Conservation (phyloP, 1,140 invertebrate genomes). For the Ips nitidus region DNA sequence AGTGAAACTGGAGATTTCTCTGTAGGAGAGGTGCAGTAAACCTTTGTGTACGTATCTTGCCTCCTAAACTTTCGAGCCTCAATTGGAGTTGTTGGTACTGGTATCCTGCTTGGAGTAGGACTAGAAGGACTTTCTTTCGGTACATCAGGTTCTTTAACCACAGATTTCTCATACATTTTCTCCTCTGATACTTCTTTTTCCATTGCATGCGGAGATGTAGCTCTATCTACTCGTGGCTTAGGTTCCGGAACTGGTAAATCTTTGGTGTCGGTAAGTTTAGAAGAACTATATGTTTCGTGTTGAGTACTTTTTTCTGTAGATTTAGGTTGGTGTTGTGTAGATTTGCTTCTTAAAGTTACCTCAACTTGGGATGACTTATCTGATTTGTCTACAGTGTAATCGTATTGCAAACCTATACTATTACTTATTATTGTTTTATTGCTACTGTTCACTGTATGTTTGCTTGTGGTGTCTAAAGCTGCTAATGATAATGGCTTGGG, state of each 20-base stretch:
- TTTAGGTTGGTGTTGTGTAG: slow-evolving; percentile 49
- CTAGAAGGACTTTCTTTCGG: slow-evolving; percentile 48
- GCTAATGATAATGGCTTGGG: slow-evolving; percentile 44
- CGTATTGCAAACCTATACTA: slow-evolving; percentile 45
- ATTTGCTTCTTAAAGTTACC: slow-evolving; percentile 45
- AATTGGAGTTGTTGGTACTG: slow-evolving; percentile 53
- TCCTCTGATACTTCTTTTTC: slow-evolving; percentile 38
- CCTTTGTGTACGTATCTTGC: slow-evolving; percentile 57
- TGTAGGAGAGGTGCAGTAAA: slow-evolving; percentile 38
- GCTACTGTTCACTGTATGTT: slow-evolving; percentile 48
- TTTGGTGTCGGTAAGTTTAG: slow-evolving; percentile 46
- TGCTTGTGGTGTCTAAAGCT: slow-evolving; percentile 45
- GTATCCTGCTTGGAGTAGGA: slow-evolving; percentile 51
- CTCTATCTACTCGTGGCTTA: slow-evolving; percentile 28
- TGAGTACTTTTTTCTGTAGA: slow-evolving; percentile 44
- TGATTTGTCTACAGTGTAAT: slow-evolving; percentile 18
- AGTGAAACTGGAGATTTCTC: slow-evolving; percentile 22
- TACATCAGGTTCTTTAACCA: slow-evolving; percentile 34
- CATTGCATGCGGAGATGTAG: slow-evolving; percentile 33
- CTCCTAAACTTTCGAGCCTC: slow-evolving; percentile 53
- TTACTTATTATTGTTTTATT: slow-evolving; percentile 40
- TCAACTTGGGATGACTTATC: slow-evolving; percentile 41
- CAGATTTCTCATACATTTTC: slow-evolving; percentile 37
- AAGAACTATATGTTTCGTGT: slow-evolving; percentile 38
- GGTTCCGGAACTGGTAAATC: slow-evolving; percentile 34